Base-by-base conservation (phyloP, 2,888 invertebrate species). In the Neuroscelio doddi region DNA sequence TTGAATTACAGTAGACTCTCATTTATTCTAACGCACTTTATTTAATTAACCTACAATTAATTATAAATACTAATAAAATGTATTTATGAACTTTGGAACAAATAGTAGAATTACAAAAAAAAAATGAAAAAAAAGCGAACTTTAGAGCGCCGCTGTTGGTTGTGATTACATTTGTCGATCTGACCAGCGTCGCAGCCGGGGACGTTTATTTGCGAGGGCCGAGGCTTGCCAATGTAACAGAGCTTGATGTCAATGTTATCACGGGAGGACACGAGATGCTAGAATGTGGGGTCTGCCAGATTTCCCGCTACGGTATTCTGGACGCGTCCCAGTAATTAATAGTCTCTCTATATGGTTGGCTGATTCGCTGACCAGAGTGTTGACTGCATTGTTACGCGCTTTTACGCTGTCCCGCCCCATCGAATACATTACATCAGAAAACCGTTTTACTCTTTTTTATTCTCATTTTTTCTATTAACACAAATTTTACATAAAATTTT, bases 101-200 rank as follows among this genome's bases (percentile, higher is more conserved):
- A n/a, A n/a, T 17, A 10, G 17, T 26, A n/a, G n/a, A n/a, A n/a
- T n/a, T n/a, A n/a, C n/a, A 21, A 42, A 26, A 7, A 8, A 14
- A 26, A 42, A 42, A 42, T 10, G 7, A 2, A 5, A 21, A 5
- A 21, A 5, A 2, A 21, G 21, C 5, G 21, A 3, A 9, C 10
- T 30, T 42, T 26, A 14, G 12, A 46, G 30, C 24, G 10, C 17
- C 45, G 8, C 45, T 29, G 15, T 5, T 3, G 17, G 17, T 10
- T 14, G 77, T 75, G 73, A 80, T 80, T 77, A 77, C 75, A 76
- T 77, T 79, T 73, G 79, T 74, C 70, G 77, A 70, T 71, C 67
- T 69, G 72, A 69, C 69, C 76, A 69, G 68, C 59, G 55, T 2
- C 8, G 38, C 66, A 66, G 41, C 63, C 68, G 62, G 62, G 69